Percentiles rank a stretch among this genome's conserved stretches.
Evolutionary conservation across 2,888 invertebrate species (phyloP).

Genomic region (Sabatieria punctata): DNA sequence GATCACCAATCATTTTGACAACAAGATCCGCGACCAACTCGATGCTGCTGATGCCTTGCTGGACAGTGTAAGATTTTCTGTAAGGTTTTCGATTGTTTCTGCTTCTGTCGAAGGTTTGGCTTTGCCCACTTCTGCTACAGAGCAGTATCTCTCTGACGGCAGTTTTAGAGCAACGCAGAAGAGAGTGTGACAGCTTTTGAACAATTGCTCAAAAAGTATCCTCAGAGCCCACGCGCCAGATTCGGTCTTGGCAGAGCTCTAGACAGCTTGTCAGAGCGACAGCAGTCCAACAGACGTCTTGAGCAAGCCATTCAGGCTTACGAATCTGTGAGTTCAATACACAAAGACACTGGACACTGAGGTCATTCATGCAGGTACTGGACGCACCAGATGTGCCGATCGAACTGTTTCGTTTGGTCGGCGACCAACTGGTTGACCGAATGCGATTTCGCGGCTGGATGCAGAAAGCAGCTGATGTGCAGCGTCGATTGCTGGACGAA

Average conservation of each 20-base stretch:
- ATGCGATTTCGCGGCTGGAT: conserved; percentile 52
- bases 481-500: conserved; percentile 48
- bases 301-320: conserved; percentile 50
- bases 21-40: conserved; percentile 21
- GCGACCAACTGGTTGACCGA: conserved; percentile 51
- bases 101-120: not conserved
- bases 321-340: conserved; percentile 35
- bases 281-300: conserved; percentile 50
- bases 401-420: conserved; percentile 43
- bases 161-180: conserved; percentile 11
- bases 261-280: conserved; percentile 48
- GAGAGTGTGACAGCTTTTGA: conserved; percentile 30
- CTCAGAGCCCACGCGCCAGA: conserved; percentile 47
- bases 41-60: conserved; percentile 26
- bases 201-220: conserved; percentile 41
- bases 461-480: conserved; percentile 48
- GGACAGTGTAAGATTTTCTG: conserved; percentile 16
- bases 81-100: not conserved
- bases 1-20: conserved; percentile 27
- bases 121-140: conserved; percentile 3
- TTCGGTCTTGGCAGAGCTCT: conserved; percentile 48
- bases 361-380: not conserved
- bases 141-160: conserved; percentile 41
- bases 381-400: conserved; percentile 33
- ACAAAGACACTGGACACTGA: no score